Conservation (phyloP, 92 coral and sea anemone genomes). For the Phymanthus crucifer region DNA sequence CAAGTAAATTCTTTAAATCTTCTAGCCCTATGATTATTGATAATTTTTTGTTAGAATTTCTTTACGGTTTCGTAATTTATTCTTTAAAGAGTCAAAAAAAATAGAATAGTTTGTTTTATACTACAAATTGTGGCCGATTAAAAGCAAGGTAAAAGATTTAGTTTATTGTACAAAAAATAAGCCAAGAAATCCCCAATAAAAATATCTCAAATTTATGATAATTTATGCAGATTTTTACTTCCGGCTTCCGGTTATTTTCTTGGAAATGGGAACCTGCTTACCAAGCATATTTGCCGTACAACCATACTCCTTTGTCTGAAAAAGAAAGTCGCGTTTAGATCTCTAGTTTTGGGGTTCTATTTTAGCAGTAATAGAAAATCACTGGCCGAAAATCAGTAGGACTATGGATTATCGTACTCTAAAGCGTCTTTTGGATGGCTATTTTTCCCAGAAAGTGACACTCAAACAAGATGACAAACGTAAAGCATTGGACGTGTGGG, state of each 20-base stretch:
- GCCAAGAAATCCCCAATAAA: slow-evolving; percentile 8
- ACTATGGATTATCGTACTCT: neutral
- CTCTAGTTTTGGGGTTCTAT: neutral
- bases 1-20: no score
- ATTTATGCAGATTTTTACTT: neutral
- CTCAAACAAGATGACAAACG: neutral
- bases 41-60: no score
- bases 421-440: neutral
- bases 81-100: no score
- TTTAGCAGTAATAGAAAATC: neutral
- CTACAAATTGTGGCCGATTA: no score
- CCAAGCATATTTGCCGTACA: neutral
- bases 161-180: slow-evolving; percentile 37
- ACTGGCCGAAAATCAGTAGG: neutral
- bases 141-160: no score
- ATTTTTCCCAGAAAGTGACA: slow-evolving; percentile 7
- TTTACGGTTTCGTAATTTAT: no score
- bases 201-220: neutral
- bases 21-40: no score
- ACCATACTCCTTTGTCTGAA: neutral
- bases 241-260: slow-evolving; percentile 15
- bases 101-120: no score
- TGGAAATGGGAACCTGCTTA: neutral
- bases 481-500: slow-evolving; percentile 52
- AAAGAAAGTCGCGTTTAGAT: neutral